Conservation (phyloP, 2,888 invertebrate species). For the Leucophenga montana region DNA sequence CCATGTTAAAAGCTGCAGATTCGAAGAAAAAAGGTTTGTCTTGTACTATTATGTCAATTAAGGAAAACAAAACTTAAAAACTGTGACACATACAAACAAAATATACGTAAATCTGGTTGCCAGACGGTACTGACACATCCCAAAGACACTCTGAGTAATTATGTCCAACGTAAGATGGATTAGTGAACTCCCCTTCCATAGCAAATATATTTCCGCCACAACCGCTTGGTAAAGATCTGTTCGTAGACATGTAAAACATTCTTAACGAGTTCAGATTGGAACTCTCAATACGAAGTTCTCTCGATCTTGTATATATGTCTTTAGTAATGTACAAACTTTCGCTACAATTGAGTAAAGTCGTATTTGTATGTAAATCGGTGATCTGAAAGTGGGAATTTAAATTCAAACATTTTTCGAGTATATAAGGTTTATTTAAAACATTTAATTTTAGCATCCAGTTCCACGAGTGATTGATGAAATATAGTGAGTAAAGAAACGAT, state of each 20-base stretch:
- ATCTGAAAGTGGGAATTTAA: conserved; percentile 46
- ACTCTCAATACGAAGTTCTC: conserved; percentile 53
- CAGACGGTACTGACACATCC: conserved; percentile 76
- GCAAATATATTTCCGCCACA: conserved; percentile 62
- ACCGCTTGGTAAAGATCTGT: conserved; percentile 48
- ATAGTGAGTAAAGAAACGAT: neutral
- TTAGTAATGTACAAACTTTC: neutral
- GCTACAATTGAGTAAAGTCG: conserved; percentile 44
- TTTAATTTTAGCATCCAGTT: too few species aligned
- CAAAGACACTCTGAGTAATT: conserved; percentile 77
- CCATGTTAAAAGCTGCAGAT: conserved; percentile 80
- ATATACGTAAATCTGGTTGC: conserved; percentile 44
- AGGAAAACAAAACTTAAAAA: neutral
- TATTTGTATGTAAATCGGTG: conserved; percentile 54
- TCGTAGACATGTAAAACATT: conserved; percentile 54
- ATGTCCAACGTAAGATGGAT: conserved; percentile 78
- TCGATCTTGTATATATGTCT: conserved; percentile 47
- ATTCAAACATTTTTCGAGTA: too few species aligned
- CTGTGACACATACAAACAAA: conserved; percentile 55
- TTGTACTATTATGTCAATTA: conserved; percentile 17
- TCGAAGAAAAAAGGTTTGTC: too few species aligned
- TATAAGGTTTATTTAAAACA: too few species aligned
- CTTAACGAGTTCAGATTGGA: conserved; percentile 9
- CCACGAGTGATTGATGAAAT: neutral
- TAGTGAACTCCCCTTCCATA: conserved; percentile 74